Conservation (phyloP, 2,888 invertebrate species). For the Neoitamus cyanurus region DNA sequence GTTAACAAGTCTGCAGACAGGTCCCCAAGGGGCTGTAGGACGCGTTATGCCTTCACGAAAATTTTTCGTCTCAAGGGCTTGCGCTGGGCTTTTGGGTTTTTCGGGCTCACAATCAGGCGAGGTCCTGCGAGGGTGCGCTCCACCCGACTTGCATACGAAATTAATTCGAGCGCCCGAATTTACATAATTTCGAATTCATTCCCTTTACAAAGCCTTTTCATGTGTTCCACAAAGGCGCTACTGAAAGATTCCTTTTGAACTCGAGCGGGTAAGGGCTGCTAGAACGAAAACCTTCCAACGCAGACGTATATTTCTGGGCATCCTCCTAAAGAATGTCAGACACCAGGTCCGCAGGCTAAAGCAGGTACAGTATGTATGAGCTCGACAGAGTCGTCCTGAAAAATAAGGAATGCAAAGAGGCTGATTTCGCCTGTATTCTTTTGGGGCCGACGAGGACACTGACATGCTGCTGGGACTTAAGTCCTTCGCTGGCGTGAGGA, state of each 20-base stretch:
- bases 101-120: not conserved
- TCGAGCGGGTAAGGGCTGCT: not conserved
- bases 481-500: not conserved
- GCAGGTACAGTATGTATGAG: not conserved
- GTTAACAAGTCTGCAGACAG: not conserved
- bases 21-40: not conserved
- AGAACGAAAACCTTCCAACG: not conserved
- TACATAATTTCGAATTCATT: conserved; percentile 32
- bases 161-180: conserved; percentile 32
- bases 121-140: not conserved
- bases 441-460: not conserved
- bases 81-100: not conserved
- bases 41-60: not conserved
- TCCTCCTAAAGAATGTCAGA: conserved; percentile 18
- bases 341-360: not conserved
- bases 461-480: not conserved
- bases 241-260: conserved; percentile 37
- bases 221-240: conserved; percentile 6
- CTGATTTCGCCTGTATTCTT: not conserved
- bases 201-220: conserved; percentile 26
- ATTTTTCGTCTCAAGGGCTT: not conserved
- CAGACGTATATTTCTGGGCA: not conserved
- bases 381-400: not conserved
- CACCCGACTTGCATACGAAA: conserved; percentile 21
- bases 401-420: conserved; percentile 5